Conservation (phyloP, 2,113 vertebrate genomes). For the Solea solea region DNA sequence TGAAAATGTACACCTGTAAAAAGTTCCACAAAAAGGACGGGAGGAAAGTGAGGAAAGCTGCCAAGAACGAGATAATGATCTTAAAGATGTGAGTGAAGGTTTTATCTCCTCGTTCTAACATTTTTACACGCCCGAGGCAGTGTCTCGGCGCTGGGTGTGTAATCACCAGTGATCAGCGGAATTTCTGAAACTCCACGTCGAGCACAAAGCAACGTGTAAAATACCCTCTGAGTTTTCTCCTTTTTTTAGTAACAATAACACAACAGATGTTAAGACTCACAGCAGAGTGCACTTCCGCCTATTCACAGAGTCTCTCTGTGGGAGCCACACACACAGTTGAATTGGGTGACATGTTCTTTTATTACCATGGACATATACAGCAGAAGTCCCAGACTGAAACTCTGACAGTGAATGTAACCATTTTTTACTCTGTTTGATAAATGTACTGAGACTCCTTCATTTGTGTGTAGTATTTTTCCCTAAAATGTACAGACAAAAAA, state of each 20-base stretch:
- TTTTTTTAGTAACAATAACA: not conserved
- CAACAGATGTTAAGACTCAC: not conserved
- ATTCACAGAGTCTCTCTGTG: too few relatives aligned
- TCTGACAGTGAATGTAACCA: too few relatives aligned
- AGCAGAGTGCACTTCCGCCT: not conserved
- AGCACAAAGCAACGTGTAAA: constrained; percentile 3
- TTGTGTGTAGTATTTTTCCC: too few relatives aligned
- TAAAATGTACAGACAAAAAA: too few relatives aligned
- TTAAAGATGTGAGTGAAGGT: constrained; percentile 92
- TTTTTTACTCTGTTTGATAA: too few relatives aligned
- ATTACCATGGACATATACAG: too few relatives aligned
- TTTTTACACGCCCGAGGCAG: not conserved
- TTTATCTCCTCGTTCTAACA: constrained; percentile 4
- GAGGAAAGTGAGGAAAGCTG: constrained; percentile 96
- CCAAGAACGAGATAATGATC: constrained; percentile 98
- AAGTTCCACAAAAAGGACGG: constrained; percentile 98
- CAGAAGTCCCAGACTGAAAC: too few relatives aligned
- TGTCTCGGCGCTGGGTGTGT: not conserved
- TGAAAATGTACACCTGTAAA: constrained; percentile 98
- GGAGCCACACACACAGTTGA: too few relatives aligned
- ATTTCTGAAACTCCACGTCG: not conserved
- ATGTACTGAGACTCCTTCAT: too few relatives aligned
- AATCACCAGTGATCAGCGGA: constrained; percentile 11
- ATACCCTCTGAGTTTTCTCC: not conserved
- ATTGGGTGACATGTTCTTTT: too few relatives aligned